phyloP scores from a whole-genome alignment of 2,888 invertebrate genomes.

The Ellobium chinense region DNA sequence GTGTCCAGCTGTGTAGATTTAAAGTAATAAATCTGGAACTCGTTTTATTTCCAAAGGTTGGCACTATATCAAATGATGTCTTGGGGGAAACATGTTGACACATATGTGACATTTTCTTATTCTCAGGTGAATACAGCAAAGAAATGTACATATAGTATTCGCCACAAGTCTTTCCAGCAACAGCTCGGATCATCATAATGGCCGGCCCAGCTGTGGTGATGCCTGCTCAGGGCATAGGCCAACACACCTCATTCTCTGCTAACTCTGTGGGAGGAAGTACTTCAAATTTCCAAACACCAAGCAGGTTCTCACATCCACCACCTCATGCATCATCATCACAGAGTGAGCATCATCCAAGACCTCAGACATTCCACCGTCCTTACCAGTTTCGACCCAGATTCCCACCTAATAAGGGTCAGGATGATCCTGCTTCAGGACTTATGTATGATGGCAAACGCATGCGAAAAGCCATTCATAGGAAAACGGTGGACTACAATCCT shows the following conservation, averaged over 20 bases:
- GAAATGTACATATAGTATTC: no score
- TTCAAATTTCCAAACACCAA: not conserved
- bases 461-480: slow-evolving; percentile 96
- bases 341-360: no score
- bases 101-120: no score
- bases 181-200: no score
- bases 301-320: not conserved
- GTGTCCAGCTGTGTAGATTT: no score
- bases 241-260: not conserved
- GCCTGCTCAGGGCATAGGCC: not conserved
- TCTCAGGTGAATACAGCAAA: no score
- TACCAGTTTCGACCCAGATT: slow-evolving; percentile 37
- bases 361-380: slow-evolving; percentile 32
- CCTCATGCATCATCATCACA: not conserved
- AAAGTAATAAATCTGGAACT: no score
- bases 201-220: not conserved
- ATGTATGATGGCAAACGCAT: slow-evolving; percentile 92
- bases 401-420: slow-evolving; percentile 28
- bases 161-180: no score
- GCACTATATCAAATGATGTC: no score
- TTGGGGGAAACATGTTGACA: no score
- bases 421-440: slow-evolving; percentile 46
- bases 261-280: not conserved
- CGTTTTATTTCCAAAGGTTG: no score
- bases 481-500: slow-evolving; percentile 98